phyloP scores from a whole-genome alignment of 2,113 vertebrate species.

The Cyprinodon variegatus region DNA sequence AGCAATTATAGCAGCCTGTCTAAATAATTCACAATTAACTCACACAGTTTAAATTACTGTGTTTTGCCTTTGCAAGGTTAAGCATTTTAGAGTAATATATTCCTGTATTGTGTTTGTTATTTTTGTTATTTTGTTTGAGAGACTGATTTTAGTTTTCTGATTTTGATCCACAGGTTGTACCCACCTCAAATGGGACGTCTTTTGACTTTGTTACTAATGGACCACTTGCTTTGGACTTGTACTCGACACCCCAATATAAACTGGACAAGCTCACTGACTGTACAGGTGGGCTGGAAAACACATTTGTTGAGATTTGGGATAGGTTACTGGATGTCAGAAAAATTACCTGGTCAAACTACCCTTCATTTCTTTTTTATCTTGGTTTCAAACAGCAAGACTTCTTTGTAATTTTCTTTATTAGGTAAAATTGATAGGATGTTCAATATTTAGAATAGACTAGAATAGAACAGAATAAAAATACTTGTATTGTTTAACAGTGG shows the following conservation, averaged over 20 bases:
- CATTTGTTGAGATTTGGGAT: neutral
- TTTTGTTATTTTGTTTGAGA: neutral
- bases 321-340: neutral
- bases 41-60: slow-evolving; percentile 6
- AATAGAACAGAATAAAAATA: no score
- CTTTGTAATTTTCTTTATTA: no score
- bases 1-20: neutral
- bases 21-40: neutral
- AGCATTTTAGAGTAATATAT: neutral
- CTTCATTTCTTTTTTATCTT: neutral
- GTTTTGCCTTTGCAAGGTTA: slow-evolving; percentile 43
- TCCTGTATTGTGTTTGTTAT: neutral
- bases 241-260: slow-evolving; percentile 93
- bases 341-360: neutral
- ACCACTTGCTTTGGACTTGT: slow-evolving; percentile 87
- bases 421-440: no score
- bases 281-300: slow-evolving; percentile 76
- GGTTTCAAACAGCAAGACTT: neutral
- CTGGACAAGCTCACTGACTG: slow-evolving; percentile 77
- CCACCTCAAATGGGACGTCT: slow-evolving; percentile 90
- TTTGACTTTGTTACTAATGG: slow-evolving; percentile 90
- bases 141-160: slow-evolving; percentile 1
- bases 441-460: no score
- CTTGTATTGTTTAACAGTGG: no score
- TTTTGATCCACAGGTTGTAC: slow-evolving; percentile 79